Percentiles rank a stretch among this genome's conserved stretches.
These are phyloP conservation scores for Linyphia triangularis DNA, from an alignment of 2,888 invertebrate genomes.

Conservation along the genomic window DNA sequence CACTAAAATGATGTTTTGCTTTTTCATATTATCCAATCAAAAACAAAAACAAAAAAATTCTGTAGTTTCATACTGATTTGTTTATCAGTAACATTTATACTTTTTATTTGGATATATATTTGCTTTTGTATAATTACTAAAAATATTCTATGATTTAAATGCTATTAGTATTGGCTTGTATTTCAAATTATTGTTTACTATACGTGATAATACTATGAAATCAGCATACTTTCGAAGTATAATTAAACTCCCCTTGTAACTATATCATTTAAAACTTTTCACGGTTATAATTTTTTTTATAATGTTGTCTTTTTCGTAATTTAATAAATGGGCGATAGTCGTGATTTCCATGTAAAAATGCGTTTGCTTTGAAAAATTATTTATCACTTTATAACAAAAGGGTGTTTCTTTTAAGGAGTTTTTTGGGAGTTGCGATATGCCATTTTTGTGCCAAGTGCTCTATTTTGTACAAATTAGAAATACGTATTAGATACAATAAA, in stretches of 20 bases:
- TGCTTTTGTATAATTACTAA: no score
- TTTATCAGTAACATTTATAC: no score
- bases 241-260: no score
- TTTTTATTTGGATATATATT: neutral
- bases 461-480: neutral
- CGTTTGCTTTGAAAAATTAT: neutral
- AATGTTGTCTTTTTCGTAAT: neutral
- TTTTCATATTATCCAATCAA: no score
- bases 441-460: constrained; percentile 61
- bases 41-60: no score
- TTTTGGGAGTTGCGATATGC: constrained; percentile 11
- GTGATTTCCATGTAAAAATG: neutral
- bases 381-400: neutral
- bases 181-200: no score
- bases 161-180: no score
- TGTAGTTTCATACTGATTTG: no score
- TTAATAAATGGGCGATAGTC: neutral
- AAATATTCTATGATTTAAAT: no score
- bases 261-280: neutral
- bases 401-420: neutral
- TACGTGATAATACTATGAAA: no score
- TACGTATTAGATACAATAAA: neutral
- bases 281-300: neutral
- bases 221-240: no score
- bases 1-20: no score